phyloP scores from a whole-genome alignment of 2,888 invertebrate genomes.

The Cantharis nigra region DNA sequence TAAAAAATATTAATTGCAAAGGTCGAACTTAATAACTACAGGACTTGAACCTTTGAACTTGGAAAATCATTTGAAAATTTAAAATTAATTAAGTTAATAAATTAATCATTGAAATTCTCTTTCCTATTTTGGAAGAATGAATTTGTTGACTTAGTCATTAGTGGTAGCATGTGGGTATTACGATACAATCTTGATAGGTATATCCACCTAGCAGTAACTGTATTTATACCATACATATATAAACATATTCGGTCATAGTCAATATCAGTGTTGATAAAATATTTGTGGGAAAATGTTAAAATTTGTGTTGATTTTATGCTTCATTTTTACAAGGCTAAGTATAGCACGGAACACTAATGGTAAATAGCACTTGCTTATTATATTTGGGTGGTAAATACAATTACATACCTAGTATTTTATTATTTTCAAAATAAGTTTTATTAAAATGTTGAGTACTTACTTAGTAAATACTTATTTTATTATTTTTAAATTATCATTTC shows the following conservation, averaged over 20 bases:
- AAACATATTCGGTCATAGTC: not conserved
- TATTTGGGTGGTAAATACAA: not conserved
- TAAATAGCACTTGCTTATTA: not conserved
- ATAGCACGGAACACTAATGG: not conserved
- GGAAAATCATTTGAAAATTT: not conserved
- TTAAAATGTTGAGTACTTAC: not conserved
- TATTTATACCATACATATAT: not conserved
- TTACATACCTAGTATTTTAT: not conserved
- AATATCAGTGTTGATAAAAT: not conserved
- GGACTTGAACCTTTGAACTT: not conserved
- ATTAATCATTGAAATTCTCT: not conserved
- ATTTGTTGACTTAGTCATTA: not conserved
- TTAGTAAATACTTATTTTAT: not conserved
- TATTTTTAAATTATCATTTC: not conserved
- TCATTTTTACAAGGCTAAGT: not conserved
- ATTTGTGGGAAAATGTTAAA: not conserved
- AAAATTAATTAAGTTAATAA: not conserved
- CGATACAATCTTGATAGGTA: not conserved
- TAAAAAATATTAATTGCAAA: not conserved
- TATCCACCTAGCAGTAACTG: not conserved
- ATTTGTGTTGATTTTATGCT: not conserved
- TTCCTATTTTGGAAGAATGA: not conserved
- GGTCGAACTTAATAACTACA: not conserved
- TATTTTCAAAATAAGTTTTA: not conserved
- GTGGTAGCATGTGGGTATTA: not conserved